Conservation (phyloP, 1,140 invertebrate species). For the Sarcophaga peregrina region DNA sequence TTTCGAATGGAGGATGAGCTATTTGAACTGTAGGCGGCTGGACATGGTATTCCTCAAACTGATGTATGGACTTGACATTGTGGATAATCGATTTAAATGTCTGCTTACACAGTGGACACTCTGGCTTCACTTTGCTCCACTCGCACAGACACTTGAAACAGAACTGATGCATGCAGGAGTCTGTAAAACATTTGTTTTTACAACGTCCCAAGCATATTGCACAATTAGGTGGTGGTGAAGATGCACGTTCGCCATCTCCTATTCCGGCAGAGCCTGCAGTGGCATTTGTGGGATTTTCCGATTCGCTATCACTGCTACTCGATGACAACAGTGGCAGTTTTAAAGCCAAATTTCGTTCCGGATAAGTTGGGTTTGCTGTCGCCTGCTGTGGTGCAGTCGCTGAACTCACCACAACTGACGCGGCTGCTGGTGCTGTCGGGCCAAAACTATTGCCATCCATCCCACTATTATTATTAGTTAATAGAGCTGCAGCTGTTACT, state of each 20-base stretch:
- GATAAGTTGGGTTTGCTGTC: not conserved
- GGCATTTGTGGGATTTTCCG: conserved; percentile 60
- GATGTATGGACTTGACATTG: conserved; percentile 86
- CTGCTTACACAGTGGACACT: conserved; percentile 94
- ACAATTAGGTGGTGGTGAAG: conserved; percentile 84
- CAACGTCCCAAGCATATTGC: conserved; percentile 90
- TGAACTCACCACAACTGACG: not conserved
- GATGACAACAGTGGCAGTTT: conserved; percentile 58
- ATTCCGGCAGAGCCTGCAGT: conserved; percentile 36
- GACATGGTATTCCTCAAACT: conserved; percentile 89
- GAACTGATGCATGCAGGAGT: conserved; percentile 92
- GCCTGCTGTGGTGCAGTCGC: not conserved
- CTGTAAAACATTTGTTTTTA: conserved; percentile 89
- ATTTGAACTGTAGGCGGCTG: conserved; percentile 56
- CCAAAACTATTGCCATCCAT: not conserved
- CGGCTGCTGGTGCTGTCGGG: not conserved
- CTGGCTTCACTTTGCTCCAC: conserved; percentile 95
- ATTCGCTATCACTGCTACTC: conserved; percentile 61
- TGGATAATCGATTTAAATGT: conserved; percentile 91
- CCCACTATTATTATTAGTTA: not conserved
- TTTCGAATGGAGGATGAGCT: conserved; percentile 49
- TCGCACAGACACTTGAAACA: conserved; percentile 92
- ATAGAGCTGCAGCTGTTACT: not conserved
- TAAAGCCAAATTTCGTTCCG: conserved; percentile 31
- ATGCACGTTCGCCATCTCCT: conserved; percentile 46